Evolutionary conservation across 2,888 invertebrate genomes (phyloP).

Genomic region (Hedychridium roseum): DNA sequence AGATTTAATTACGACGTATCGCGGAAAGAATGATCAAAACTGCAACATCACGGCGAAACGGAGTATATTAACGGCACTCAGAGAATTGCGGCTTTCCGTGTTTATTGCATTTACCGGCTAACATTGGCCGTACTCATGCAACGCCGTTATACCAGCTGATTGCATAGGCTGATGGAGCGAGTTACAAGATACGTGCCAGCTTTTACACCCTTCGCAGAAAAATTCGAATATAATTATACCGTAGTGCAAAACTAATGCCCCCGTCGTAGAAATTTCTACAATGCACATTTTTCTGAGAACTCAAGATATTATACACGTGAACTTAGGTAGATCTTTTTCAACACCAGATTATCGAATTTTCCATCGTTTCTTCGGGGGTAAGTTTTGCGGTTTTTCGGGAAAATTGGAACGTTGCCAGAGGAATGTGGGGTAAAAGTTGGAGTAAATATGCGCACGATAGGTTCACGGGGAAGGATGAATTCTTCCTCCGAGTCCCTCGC

Average conservation of each 20-base stretch:
- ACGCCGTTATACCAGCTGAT: conserved; percentile 36
- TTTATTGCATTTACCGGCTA: conserved; percentile 53
- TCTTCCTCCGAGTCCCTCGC: conserved; percentile 34
- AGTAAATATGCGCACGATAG: conserved; percentile 44
- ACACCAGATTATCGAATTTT: no score
- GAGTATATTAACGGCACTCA: conserved; percentile 33
- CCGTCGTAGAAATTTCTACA: no score
- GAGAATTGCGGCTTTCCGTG: conserved; percentile 55
- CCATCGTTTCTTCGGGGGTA: background rate
- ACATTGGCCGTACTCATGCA: conserved; percentile 52
- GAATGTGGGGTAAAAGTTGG: conserved; percentile 39
- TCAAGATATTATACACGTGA: no score
- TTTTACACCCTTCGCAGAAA: no score
- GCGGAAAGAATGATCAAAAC: conserved; percentile 29
- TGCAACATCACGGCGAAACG: conserved; percentile 26
- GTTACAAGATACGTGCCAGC: no score
- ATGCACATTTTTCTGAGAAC: no score
- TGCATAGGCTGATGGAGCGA: conserved; percentile 24
- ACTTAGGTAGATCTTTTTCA: no score
- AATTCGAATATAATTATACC: no score
- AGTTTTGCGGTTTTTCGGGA: background rate
- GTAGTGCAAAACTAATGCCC: no score
- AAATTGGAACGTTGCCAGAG: background rate
- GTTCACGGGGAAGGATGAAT: no score
- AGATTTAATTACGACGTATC: no score